Base-by-base conservation (phyloP, 92 coral and sea anemone genomes). In the Anthopleura xanthogrammica region DNA sequence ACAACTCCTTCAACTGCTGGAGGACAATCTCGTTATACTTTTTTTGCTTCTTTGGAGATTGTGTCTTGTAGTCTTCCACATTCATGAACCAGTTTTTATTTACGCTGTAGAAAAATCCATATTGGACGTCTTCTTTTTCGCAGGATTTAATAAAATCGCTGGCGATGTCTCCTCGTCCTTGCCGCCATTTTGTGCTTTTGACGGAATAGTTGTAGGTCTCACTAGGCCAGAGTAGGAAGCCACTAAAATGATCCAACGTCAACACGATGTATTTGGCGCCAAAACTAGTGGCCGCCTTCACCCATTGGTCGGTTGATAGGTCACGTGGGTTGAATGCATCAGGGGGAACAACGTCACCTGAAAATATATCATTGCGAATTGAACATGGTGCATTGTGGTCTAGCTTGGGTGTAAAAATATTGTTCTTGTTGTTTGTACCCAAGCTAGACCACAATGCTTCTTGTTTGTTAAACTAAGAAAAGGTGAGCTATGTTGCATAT, bases 291-390 rank as follows among this genome's bases (percentile, higher is more conserved):
- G 97, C 97, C 22, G 94, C 91, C 64, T 77, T 62, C 11, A 85
- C 89, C 97, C 97, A 93, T 71, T 93, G 97, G 85, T 93, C 97
- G 5, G 94, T 91, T 56, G 95, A 91, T 20, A 93, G 91, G 11
- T 89, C 78, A 40, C 72, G 52, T 46, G 97, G 97, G 79, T 88
- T 86, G 87, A 93, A 93, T 7, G 88, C 78, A 56, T 93, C 90
- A n/a, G 90, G 84, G 36, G 91, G 75, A 7, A 70, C 95, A 11
- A 93, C 95, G 72, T 77, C 52, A 64, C 91, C 97, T 93, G 58
- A 16, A 62, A 46, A 17, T 22, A 17, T 17, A 19, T 75, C 50
- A 46, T 46, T 46, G 7, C 7, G 0, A 46, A 46, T 46, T 46
- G 5, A 46, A 46, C 50, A 46, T 46, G 50, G 50, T 46, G 50